Base-by-base conservation (phyloP, 2,888 invertebrate species). In the Andrena hattorfiana region DNA sequence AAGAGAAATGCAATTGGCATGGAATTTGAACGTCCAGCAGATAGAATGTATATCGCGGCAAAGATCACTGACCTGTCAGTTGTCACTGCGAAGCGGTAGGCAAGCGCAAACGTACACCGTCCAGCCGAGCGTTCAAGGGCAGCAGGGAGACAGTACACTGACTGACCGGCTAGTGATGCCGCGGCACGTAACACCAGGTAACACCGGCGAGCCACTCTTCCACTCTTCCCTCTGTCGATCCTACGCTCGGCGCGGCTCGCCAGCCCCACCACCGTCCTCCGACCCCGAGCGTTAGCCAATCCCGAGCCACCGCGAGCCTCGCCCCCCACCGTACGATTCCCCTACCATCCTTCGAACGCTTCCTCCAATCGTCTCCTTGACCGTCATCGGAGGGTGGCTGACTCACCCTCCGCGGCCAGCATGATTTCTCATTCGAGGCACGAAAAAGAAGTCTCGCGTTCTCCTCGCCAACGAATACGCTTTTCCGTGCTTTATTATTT, bases 31-130 rank as follows among this genome's bases (percentile, higher is more conserved):
- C 42, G 16, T 49, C 23, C 8, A 32, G 30, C 7, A 35, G 32
- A 59, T 59, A 68, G 73, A 69, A 60, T 64, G 42, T 32, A 49
- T 54, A 54, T 49, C 72, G 48, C 64, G 60, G 16, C 49, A 64
- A 60, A 74, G 78, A 80, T 76, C 88, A 91, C 91, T 91, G 90
- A 91, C 91, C 91, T 91, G 91, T 89, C 90, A 90, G 86, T 89
- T 87, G 89, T 85, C 77, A 85, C 80, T 83, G 73, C 72, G 78
- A 70, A 42, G 71, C 74, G 76, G 79, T 80, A 83, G 76, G 80
- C 80, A 76, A 83, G 71, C 83, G 84, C 83, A 78, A 75, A 42
- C 28, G 70, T 60, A 84, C 83, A 84, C 83, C 48, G 82, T 81
- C 73, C 82, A 81, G 81, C 87, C 86, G 85, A 86, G 81, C 68